Base-by-base conservation (phyloP, 2,888 invertebrate species). In the Dorcus parallelipipedus region DNA sequence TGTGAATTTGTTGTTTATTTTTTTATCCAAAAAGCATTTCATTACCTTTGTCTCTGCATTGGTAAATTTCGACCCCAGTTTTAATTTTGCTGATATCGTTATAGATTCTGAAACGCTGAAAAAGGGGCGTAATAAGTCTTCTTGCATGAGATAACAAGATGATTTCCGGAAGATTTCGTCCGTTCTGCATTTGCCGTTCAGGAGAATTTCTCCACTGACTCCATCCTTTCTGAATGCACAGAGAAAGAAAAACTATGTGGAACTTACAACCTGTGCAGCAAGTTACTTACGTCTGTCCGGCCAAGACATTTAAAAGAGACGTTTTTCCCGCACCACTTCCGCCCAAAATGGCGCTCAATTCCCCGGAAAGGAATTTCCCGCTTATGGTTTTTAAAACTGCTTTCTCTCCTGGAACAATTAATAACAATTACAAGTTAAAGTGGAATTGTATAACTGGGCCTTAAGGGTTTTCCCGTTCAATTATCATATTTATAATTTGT, bases 121-220 rank as follows among this genome's bases (percentile, higher is more conserved):
- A 74, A 90, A 87, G 0, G 92, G 93, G 74, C 96, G 91, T 10
- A 95, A 79, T 1, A 93, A 80, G 72, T 94, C 93, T 64, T 93
- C 87, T 78, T 97, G 97, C 95, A 97, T 96, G 67, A 97, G 97
- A 80, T 97, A 97, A 53, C 95, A 87, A 0, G 95, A 94, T 79
- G 93, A 83, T 79, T 93, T 94, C 43, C 91, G 84, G 79, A 97
- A 97, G 64, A 86, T 82, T 23, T 86, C 83, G 57, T 92, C 80
- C 71, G 94, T 86, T 9, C 95, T 82, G 0, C 86, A 84, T 66
- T 85, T 82, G 0, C 91, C 91, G 76, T 96, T 96, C n/a, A 94
- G 85, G 57, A 84, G 81, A 48, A 97, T 86, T n/a, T 84, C 80
- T 0, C 96, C 97, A 0, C 84, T 83, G 0, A 89, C 85, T 26